Base-by-base conservation (phyloP, 2,113 vertebrate species). In the Mus pahari region DNA sequence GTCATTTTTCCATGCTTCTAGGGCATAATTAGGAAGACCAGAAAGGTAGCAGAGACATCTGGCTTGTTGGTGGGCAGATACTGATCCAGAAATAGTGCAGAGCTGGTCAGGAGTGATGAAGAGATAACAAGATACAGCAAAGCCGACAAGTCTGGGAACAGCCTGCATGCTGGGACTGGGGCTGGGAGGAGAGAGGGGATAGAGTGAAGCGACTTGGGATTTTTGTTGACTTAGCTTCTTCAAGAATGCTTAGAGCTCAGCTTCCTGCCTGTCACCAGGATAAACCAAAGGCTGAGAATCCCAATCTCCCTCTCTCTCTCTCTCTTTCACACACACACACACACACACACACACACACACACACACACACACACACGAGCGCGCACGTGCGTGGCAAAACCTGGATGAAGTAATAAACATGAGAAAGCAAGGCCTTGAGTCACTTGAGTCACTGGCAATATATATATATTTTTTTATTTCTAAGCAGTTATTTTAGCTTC, bases 11-110 rank as follows among this genome's bases (percentile, higher is more conserved):
- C 77, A 77, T 68, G 77, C 71, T 50, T 89, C 71, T 91, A 48
- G 88, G 62, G 88, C 62, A n/a, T 53, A 71, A 66, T 88, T 78
- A 73, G 4, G 92, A 86, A 88, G 31, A 79, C 78, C 75, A 66
- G 86, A 68, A 97, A 91, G 71, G 77, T 96, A 94, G 95, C 36
- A 13, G 89, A 86, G 77, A 82, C 5, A n/a, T 71, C 45, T 81
- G 68, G 33, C 39, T 79, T 91, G 83, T 87, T 74, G 83, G 88
- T 93, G 90, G 77, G 64, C 82, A 89, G 91, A 82, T 42, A 73
- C 2, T 48, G 50, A 77, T 86, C 71, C 84, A 96, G 94, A 97
- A 93, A 97, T 75, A 97, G 88, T 74, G n/a, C 82, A 78, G 89
- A 95, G 86, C 60, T 1, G 0, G 36, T 91, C 45, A 66, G 83